Conservation (phyloP, 1,140 invertebrate genomes). For the Pseudomyrmex gracilis region DNA sequence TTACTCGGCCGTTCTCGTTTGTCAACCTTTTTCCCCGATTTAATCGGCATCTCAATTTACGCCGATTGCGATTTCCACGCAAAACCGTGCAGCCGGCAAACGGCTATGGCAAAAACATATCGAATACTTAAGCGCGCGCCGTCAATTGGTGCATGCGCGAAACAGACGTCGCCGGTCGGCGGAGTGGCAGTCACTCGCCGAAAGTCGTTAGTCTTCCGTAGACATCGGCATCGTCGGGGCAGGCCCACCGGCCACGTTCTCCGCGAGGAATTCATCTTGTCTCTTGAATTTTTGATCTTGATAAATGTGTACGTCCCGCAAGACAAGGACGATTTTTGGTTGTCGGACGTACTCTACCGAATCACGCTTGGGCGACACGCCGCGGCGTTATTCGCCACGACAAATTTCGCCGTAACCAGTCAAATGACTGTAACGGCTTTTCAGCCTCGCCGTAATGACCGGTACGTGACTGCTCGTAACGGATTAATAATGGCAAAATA, state of each 20-base stretch:
- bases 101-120: conserved; percentile 37
- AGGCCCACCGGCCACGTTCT: conserved; percentile 45
- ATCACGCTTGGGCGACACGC: not conserved
- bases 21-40: no score
- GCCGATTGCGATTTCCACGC: not conserved
- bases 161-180: conserved; percentile 35
- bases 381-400: conserved; percentile 37
- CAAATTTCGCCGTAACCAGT: conserved; percentile 30
- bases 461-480: conserved; percentile 31
- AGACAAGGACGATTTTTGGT: conserved; percentile 61
- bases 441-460: conserved; percentile 23
- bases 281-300: conserved; percentile 65
- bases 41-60: conserved; percentile 9
- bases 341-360: conserved; percentile 14
- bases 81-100: not conserved
- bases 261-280: conserved; percentile 33
- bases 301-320: conserved; percentile 57
- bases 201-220: conserved; percentile 68
- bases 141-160: conserved; percentile 29
- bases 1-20: conserved; percentile 22
- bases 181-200: conserved; percentile 46
- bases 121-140: not conserved
- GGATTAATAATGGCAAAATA: conserved; percentile 45
- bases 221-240: conserved; percentile 21
- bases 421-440: conserved; percentile 25